These are phyloP conservation scores for Drosophila niveifrons DNA, from an alignment of 2,888 invertebrate genomes.

Conservation along the genomic window DNA sequence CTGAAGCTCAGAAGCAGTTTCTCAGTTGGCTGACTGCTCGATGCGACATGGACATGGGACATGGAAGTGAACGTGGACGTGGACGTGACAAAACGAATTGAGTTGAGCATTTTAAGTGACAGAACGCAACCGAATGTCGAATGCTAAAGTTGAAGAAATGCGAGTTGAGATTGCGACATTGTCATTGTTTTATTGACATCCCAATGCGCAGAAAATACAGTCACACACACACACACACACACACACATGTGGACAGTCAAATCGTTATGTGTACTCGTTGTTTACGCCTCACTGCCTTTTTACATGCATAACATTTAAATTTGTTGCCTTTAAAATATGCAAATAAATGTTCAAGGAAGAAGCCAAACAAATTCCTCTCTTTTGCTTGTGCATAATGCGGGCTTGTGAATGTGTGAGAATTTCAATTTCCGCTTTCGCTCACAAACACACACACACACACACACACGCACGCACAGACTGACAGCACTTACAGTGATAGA, in stretches of 20 bases:
- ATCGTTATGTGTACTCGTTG: neutral
- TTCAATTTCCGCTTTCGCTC: slow-evolving; percentile 70
- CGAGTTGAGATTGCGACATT: slow-evolving; percentile 53
- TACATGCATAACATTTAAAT: slow-evolving; percentile 67
- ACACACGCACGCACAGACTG: too few relatives aligned
- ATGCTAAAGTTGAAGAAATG: slow-evolving; percentile 37
- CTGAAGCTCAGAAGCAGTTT: slow-evolving; percentile 57
- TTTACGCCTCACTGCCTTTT: slow-evolving; percentile 35
- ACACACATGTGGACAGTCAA: slow-evolving; percentile 16
- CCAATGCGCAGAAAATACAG: slow-evolving; percentile 18
- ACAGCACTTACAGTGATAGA: slow-evolving; percentile 1
- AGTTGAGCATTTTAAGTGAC: slow-evolving; percentile 78
- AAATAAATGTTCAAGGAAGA: slow-evolving; percentile 63
- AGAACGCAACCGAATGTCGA: slow-evolving; percentile 42
- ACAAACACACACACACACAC: slow-evolving; percentile 16
- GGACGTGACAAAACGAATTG: slow-evolving; percentile 76
- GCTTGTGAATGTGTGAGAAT: slow-evolving; percentile 65
- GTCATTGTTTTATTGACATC: slow-evolving; percentile 75
- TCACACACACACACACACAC: slow-evolving; percentile 10
- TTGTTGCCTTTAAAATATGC: slow-evolving; percentile 71
- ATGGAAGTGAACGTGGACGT: slow-evolving; percentile 18
- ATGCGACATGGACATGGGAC: slow-evolving; percentile 58
- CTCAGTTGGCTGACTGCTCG: slow-evolving; percentile 52
- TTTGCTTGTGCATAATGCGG: slow-evolving; percentile 38
- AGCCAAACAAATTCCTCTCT: slow-evolving; percentile 46